These are phyloP conservation scores for Laticauda colubrina DNA, from an alignment of 2,113 vertebrate species.

Conservation along the genomic window DNA sequence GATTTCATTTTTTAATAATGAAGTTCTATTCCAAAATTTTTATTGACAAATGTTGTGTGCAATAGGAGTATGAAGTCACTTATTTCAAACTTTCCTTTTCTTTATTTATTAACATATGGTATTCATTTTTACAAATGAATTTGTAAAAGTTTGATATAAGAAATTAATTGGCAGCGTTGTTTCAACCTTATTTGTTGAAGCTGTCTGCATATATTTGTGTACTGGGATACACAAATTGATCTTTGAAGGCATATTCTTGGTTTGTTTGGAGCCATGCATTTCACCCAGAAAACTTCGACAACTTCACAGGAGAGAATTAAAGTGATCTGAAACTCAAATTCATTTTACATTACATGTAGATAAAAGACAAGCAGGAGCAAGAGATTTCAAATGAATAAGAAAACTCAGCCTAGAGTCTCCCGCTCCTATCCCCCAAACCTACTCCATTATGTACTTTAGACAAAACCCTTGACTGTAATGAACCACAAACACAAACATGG, in stretches of 20 bases:
- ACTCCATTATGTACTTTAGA: slow-evolving; percentile 60
- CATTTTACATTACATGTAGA: slow-evolving; percentile 42
- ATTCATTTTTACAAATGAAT: slow-evolving; percentile 1
- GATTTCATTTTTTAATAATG: not conserved
- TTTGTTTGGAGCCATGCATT: not conserved
- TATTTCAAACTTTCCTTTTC: not conserved
- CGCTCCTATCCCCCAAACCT: not conserved
- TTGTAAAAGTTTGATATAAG: not conserved
- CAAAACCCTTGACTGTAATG: slow-evolving; percentile 64
- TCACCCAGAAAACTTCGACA: slow-evolving; percentile 27
- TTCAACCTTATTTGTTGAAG: not conserved
- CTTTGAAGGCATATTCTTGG: not conserved
- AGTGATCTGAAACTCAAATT: slow-evolving; percentile 37
- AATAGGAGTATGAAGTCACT: not conserved
- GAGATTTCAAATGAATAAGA: slow-evolving; percentile 58
- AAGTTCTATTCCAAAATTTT: not conserved
- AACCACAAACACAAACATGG: slow-evolving; percentile 61
- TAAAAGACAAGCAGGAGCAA: slow-evolving; percentile 51
- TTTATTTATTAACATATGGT: not conserved
- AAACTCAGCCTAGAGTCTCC: slow-evolving; percentile 41
- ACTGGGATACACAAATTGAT: not conserved
- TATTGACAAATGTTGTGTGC: not conserved
- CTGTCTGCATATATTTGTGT: not conserved
- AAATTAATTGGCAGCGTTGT: not conserved
- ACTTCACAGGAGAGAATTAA: slow-evolving; percentile 11